A percentile compares a stretch with the other conserved stretches of the same genome.
These are phyloP conservation scores for Microtus richardsoni DNA, from an alignment of 2,113 vertebrate genomes.

Conservation along the genomic window DNA sequence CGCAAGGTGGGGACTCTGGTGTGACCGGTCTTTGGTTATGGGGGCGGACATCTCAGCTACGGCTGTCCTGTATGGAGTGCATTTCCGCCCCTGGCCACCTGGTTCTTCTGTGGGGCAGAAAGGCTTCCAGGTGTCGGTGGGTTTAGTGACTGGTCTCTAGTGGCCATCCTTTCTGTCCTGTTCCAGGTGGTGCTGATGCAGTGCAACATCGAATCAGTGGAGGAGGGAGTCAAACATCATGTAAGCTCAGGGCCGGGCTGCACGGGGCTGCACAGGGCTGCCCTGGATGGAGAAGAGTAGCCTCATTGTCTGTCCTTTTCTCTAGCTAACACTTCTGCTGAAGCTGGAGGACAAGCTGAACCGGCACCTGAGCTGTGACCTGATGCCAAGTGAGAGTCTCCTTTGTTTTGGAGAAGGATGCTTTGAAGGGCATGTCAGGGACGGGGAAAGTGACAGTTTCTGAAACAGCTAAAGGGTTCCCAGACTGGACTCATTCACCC, in stretches of 20 bases:
- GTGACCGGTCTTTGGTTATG: background rate
- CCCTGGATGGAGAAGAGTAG: background rate
- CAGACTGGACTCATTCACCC: background rate
- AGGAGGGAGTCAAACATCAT: conserved; percentile 96
- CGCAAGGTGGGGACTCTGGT: conserved; percentile 90
- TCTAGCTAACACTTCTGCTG: conserved; percentile 95
- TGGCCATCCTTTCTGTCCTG: background rate
- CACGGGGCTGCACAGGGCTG: background rate
- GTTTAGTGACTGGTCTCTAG: background rate
- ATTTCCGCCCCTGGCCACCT: background rate
- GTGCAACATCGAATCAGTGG: conserved; percentile 98
- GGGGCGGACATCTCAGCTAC: background rate
- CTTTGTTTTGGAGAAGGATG: conserved; percentile 8
- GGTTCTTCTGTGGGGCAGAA: background rate
- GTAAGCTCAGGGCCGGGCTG: conserved; percentile 80
- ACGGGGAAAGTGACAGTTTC: background rate
- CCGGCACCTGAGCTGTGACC: conserved; percentile 98
- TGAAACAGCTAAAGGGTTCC: background rate
- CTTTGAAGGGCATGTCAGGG: conserved; percentile 6
- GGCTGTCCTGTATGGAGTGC: background rate
- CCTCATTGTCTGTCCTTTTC: conserved; percentile 56
- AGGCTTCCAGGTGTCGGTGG: background rate
- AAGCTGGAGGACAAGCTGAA: conserved; percentile 99
- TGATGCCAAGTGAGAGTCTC: conserved; percentile 94
- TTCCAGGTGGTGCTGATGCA: conserved; percentile 98